Evolutionary conservation across 2,888 invertebrate species (phyloP).

Genomic region (Teinopalpus imperialis): DNA sequence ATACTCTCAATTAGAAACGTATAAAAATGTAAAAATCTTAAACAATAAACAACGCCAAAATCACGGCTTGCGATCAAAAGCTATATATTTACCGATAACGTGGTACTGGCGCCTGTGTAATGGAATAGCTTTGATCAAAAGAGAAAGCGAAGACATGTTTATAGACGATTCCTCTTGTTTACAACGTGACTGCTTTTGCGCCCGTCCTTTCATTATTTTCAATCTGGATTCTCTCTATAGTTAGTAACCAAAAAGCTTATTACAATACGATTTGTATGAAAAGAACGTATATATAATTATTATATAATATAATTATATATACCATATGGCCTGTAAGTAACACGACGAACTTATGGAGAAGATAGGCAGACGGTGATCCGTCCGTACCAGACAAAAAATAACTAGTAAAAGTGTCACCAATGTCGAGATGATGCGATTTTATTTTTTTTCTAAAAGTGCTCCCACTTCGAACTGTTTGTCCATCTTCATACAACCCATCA

Average conservation of each 20-base stretch:
- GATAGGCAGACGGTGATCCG: no score
- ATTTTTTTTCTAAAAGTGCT: no score
- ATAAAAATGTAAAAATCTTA: background rate
- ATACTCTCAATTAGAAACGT: background rate
- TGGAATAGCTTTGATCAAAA: slow-evolving; percentile 25
- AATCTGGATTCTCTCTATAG: slow-evolving; percentile 1
- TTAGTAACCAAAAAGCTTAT: background rate
- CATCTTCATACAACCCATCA: no score
- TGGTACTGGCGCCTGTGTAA: slow-evolving; percentile 18
- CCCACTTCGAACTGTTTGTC: no score
- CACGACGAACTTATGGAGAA: no score
- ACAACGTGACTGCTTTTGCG: slow-evolving; percentile 18
- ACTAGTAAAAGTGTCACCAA: no score
- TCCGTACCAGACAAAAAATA: no score
- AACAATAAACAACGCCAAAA: slow-evolving; percentile 14
- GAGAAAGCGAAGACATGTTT: slow-evolving; percentile 26
- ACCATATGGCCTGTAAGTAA: no score
- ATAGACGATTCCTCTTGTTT: slow-evolving; percentile 23
- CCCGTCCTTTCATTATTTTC: slow-evolving; percentile 8
- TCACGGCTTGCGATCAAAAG: slow-evolving; percentile 15
- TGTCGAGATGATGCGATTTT: no score
- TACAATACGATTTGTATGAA: no score
- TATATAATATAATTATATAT: no score
- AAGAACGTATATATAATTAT: no score
- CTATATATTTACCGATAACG: slow-evolving; percentile 8